Percentiles rank a stretch among this genome's conserved stretches.
Conservation (phyloP, 1,140 invertebrate species). For the Helicorthomorpha holstii region DNA sequence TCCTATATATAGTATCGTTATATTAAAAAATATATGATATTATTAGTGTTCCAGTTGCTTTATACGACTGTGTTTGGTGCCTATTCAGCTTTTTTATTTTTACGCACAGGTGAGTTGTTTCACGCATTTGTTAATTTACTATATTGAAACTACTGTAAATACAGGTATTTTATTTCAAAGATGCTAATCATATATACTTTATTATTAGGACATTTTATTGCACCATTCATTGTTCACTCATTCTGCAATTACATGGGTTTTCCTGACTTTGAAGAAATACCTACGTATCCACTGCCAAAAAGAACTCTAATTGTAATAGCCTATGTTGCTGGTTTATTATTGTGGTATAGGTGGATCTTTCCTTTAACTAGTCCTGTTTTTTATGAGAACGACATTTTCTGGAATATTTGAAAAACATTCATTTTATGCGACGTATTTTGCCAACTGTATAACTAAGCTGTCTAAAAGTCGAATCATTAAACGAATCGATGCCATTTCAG, state of each 20-base stretch:
- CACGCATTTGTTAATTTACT: conserved; percentile 33
- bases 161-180: no score
- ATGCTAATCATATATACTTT: neutral
- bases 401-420: neutral
- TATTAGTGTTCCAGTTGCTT: conserved; percentile 65
- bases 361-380: conserved; percentile 58
- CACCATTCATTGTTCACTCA: conserved; percentile 73
- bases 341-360: conserved; percentile 57
- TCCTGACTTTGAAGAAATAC: conserved; percentile 64
- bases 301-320: conserved; percentile 41
- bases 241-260: conserved; percentile 96
- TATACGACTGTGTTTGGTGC: conserved; percentile 87
- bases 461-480: no score
- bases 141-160: neutral
- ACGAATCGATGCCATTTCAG: no score
- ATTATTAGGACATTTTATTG: conserved; percentile 57
- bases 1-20: neutral
- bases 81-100: conserved; percentile 78
- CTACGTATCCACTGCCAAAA: conserved; percentile 40
- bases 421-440: no score
- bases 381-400: conserved; percentile 40
- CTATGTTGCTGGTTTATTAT: conserved; percentile 54
- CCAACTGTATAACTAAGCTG: no score
- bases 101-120: conserved; percentile 29
- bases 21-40: neutral